A percentile compares a stretch with the other conserved stretches of the same genome.
Conservation (phyloP, 2,888 invertebrate genomes). For the Neoaliturus tenellus region DNA sequence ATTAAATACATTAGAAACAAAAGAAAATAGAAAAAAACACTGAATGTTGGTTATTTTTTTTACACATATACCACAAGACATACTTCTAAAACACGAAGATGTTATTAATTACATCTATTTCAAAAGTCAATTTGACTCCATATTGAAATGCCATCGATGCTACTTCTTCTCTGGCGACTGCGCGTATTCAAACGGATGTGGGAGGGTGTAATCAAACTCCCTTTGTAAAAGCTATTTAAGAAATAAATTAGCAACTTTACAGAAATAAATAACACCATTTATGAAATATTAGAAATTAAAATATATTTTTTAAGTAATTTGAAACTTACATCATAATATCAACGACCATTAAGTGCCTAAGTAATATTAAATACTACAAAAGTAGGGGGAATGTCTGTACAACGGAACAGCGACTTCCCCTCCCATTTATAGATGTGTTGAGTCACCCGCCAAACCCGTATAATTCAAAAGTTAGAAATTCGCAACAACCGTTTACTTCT, state of each 20-base stretch:
- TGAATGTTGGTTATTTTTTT: neutral
- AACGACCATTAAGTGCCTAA: too few relatives aligned
- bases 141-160: constrained; percentile 5
- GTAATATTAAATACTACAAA: too few relatives aligned
- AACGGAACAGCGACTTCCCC: neutral
- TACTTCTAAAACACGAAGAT: neutral
- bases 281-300: too few relatives aligned
- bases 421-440: neutral
- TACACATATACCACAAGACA: neutral
- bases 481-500: too few relatives aligned
- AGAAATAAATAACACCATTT: too few relatives aligned
- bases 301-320: too few relatives aligned
- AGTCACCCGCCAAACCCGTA: neutral
- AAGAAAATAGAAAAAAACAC: neutral
- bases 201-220: neutral
- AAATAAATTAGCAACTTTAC: neutral
- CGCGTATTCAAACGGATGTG: constrained; percentile 5
- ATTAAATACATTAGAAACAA: neutral
- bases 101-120: neutral
- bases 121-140: constrained; percentile 19
- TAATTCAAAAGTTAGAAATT: neutral
- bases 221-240: neutral
- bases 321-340: too few relatives aligned
- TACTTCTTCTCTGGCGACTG: neutral
- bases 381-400: neutral